Evolutionary conservation across 2,113 vertebrate genomes (phyloP), one percentile per base, ranked within the genome.

Genomic region (Crotalus tigris): DNA sequence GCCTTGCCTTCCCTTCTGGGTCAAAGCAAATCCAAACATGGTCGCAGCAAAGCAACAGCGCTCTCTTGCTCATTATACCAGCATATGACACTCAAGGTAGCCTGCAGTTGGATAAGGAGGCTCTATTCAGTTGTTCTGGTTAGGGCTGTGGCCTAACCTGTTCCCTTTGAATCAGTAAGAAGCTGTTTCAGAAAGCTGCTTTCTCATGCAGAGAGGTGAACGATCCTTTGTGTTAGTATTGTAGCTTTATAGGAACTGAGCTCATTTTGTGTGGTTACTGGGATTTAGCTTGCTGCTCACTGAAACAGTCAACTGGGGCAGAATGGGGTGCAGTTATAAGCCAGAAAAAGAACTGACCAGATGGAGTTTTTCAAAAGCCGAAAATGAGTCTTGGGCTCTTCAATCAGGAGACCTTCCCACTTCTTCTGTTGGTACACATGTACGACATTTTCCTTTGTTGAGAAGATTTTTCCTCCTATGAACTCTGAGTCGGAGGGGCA

Each of bases 401-500:
- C 61, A 64, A 4, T 12, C 39, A 46, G 85, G 85, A 51, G 23
- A 26, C 9, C 17, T 26, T 87, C 21, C 5, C 2, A 4, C 24
- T 57, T 12, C 8, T 9, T 55, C 3, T 44, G 7, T 39, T 33
- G 19, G 12, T 10, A 4, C 24, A 0, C 23, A 10, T 29, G 69
- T 85, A 33, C 44, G 39, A 53, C 44, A 9, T 4, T 92, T 87
- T 21, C 64, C 21, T 24, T 13, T 51, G 1, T 10, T 3, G 26
- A 33, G 29, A n/a, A n/a, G 55, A 1, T 57, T 29, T 44, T 23
- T 6, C 12, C 39, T 33, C 54, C 24, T 26, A 5, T 93, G 3
- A 94, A 64, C 91, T 86, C 61, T 21, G 8, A 87, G 4, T 85
- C 1, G 75, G 91, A 9, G 15, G 89, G 81, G 93, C 90, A 92